Percentiles rank a stretch among this genome's conserved stretches.
These are phyloP conservation scores for Amorpha juglandis DNA, from an alignment of 2,888 invertebrate species.

Conservation along the genomic window DNA sequence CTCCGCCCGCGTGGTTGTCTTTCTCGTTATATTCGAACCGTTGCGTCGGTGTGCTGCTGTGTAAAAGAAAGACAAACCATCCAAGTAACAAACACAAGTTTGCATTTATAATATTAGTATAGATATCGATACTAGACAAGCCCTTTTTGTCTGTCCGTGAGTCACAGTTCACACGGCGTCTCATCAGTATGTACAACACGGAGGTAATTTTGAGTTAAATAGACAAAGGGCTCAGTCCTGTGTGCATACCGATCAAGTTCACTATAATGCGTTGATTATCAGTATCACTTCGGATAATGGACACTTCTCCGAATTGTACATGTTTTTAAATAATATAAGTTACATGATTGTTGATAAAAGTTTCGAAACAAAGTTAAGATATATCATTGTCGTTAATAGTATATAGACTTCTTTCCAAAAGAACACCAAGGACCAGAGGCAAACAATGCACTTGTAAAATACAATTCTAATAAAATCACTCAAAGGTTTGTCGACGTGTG, in stretches of 20 bases:
- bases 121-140: neutral
- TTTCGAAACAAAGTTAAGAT: neutral
- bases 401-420: too few relatives aligned
- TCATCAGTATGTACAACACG: slow-evolving; percentile 22
- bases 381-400: too few relatives aligned
- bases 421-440: too few relatives aligned
- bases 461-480: too few relatives aligned
- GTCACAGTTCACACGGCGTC: neutral
- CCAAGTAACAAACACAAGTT: too few relatives aligned
- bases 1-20: too few relatives aligned
- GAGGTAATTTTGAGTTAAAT: slow-evolving; percentile 27
- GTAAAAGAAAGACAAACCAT: too few relatives aligned
- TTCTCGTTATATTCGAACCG: too few relatives aligned
- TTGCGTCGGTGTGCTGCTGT: too few relatives aligned
- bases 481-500: too few relatives aligned
- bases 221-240: slow-evolving; percentile 28
- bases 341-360: neutral
- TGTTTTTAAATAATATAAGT: neutral
- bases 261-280: slow-evolving; percentile 26
- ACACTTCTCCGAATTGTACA: slow-evolving; percentile 19
- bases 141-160: neutral
- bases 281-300: slow-evolving; percentile 18
- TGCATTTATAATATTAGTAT: neutral
- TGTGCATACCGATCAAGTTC: slow-evolving; percentile 30
- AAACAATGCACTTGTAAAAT: too few relatives aligned